Conservation (phyloP, 1,140 invertebrate species). For the Ceratosolen solmsi region DNA sequence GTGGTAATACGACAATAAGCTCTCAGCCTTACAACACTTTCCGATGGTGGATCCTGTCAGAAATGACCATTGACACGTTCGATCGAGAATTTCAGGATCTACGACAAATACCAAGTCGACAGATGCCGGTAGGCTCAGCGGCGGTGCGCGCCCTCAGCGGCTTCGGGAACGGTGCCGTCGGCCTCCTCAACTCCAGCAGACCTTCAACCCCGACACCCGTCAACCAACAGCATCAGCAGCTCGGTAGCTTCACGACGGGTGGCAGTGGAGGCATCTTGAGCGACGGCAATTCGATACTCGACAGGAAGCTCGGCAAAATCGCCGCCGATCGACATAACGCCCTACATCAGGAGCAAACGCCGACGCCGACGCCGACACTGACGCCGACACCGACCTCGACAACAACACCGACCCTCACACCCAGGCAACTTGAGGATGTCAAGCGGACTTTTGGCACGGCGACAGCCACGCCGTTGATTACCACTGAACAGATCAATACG, state of each 20-base stretch:
- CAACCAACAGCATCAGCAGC: slow-evolving; percentile 34
- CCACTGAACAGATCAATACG: slow-evolving; percentile 7
- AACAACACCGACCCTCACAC: no score
- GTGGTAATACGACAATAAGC: no score
- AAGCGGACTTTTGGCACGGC: no score
- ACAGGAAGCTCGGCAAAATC: slow-evolving; percentile 67
- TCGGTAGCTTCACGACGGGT: not conserved
- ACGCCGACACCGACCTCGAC: not conserved
- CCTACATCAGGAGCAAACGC: slow-evolving; percentile 53
- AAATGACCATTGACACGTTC: no score
- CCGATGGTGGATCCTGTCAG: no score
- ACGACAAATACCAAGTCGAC: slow-evolving; percentile 65
- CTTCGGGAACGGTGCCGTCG: slow-evolving; percentile 68
- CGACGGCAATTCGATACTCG: slow-evolving; percentile 53
- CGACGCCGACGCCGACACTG: not conserved
- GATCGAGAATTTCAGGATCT: slow-evolving; percentile 62
- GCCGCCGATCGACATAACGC: slow-evolving; percentile 66
- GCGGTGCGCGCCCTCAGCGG: slow-evolving; percentile 78
- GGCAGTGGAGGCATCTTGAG: slow-evolving; percentile 14
- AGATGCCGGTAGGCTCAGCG: slow-evolving; percentile 74
- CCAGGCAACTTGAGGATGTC: no score
- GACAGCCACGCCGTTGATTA: not conserved
- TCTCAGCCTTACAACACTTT: no score
- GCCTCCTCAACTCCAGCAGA: slow-evolving; percentile 65
- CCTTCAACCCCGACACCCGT: slow-evolving; percentile 67